A percentile compares a stretch with the other conserved stretches of the same genome.
Evolutionary conservation across 1,140 invertebrate genomes (phyloP).

Genomic region (Ips nitidus): DNA sequence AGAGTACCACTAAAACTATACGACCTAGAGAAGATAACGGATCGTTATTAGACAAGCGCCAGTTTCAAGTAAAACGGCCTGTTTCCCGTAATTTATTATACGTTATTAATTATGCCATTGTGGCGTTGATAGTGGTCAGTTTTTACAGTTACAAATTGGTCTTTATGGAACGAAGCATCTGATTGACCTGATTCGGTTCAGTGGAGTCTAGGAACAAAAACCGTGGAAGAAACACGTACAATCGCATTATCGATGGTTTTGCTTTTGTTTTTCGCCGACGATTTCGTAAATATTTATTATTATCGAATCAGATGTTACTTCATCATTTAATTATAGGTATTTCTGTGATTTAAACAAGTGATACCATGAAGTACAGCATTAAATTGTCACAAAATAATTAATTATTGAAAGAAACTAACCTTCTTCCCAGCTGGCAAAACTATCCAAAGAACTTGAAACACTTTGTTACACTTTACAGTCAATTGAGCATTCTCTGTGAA

Average conservation of each 20-base stretch:
- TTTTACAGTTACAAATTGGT: constrained; percentile 15
- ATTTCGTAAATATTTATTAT: not conserved
- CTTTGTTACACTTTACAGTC: constrained; percentile 15
- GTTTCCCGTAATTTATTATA: too few species aligned
- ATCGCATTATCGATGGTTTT: not conserved
- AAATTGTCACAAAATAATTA: not conserved
- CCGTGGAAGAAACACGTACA: not conserved
- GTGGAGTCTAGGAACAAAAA: not conserved
- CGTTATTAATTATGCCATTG: not conserved
- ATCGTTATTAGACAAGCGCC: too few species aligned
- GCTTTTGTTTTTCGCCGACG: not conserved
- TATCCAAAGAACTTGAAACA: constrained; percentile 13
- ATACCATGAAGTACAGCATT: too few species aligned
- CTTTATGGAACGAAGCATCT: constrained; percentile 8
- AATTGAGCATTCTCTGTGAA: constrained; percentile 8
- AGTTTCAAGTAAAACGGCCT: too few species aligned
- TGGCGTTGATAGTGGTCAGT: constrained; percentile 8
- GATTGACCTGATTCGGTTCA: constrained; percentile 17
- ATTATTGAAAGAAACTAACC: constrained; percentile 1
- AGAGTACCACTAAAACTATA: too few species aligned
- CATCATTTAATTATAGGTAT: not conserved
- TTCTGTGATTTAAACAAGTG: too few species aligned
- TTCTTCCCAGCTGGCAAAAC: constrained; percentile 7
- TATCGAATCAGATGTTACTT: not conserved
- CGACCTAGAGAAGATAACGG: too few species aligned